These are phyloP conservation scores for Drosophila repleta DNA, from an alignment of 1,140 invertebrate species.

Conservation along the genomic window DNA sequence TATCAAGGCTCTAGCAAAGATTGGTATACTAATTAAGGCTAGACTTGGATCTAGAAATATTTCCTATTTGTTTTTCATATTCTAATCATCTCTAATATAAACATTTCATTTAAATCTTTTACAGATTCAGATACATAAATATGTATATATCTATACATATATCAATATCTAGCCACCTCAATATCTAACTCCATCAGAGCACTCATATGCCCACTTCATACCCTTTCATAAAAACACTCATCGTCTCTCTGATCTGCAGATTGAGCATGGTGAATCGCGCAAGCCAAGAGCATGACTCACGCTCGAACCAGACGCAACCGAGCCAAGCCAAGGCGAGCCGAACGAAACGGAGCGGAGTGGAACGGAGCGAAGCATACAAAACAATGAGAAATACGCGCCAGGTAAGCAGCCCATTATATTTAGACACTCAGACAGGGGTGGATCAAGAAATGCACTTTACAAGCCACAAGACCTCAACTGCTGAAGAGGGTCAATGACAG, in stretches of 20 bases:
- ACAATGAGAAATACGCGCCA: neutral
- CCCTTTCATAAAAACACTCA: constrained; percentile 3
- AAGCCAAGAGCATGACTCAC: constrained; percentile 30
- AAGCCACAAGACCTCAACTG: constrained; percentile 3
- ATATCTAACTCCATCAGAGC: neutral
- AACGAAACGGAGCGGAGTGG: neutral
- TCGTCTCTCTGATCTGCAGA: neutral
- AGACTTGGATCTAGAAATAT: no score
- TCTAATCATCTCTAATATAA: no score
- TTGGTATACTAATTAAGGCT: no score
- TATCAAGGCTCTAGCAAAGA: no score
- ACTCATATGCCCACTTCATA: neutral
- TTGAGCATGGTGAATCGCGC: neutral
- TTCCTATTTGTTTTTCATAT: no score
- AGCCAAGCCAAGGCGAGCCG: neutral
- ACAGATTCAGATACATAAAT: no score
- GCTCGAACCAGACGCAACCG: constrained; percentile 1
- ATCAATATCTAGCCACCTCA: neutral
- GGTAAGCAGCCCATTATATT: constrained; percentile 10
- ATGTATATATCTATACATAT: no score
- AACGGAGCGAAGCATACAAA: neutral
- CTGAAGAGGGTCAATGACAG: constrained; percentile 18
- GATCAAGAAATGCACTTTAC: constrained; percentile 11
- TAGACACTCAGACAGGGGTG: constrained; percentile 3
- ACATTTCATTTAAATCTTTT: neutral